Conservation (phyloP, 53 echinoderm and acorn worm species). For the Pentamera pediparva region DNA sequence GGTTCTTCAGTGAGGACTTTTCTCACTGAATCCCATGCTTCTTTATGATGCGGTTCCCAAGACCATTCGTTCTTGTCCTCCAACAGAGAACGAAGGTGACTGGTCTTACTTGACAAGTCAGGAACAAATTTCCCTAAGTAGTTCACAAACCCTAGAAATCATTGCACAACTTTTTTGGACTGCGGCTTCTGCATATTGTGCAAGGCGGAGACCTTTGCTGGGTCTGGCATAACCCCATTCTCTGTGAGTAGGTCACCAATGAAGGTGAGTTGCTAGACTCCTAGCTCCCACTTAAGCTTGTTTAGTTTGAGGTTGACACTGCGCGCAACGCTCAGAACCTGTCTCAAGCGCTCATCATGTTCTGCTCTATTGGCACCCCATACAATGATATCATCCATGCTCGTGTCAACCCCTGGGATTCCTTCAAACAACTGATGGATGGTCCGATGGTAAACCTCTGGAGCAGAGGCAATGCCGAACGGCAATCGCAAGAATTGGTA, state of each 20-base stretch:
- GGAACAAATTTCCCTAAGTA: constrained; percentile 52
- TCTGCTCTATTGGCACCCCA: constrained; percentile 54
- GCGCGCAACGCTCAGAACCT: constrained; percentile 38
- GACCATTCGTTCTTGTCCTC: constrained; percentile 42
- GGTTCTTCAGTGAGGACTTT: constrained; percentile 35
- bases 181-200: constrained; percentile 52
- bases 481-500: constrained; percentile 45
- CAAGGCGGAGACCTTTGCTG: constrained; percentile 54
- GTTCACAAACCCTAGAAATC: constrained; percentile 51
- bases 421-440: constrained; percentile 40
- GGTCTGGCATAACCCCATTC: constrained; percentile 53
- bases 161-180: constrained; percentile 41
- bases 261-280: constrained; percentile 44
- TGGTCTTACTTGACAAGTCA: constrained; percentile 48
- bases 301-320: constrained; percentile 53
- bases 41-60: constrained; percentile 26
- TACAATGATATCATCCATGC: constrained; percentile 56
- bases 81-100: constrained; percentile 35
- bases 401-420: constrained; percentile 32
- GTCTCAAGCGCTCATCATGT: constrained; percentile 44
- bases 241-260: constrained; percentile 47
- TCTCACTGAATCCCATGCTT: constrained; percentile 35
- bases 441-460: constrained; percentile 49
- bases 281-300: constrained; percentile 45
- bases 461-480: constrained; percentile 42